A percentile compares a stretch with the other conserved stretches of the same genome.
Conservation (phyloP, 2,797 vertebrate genomes). For the Oreochromis mossambicus region DNA sequence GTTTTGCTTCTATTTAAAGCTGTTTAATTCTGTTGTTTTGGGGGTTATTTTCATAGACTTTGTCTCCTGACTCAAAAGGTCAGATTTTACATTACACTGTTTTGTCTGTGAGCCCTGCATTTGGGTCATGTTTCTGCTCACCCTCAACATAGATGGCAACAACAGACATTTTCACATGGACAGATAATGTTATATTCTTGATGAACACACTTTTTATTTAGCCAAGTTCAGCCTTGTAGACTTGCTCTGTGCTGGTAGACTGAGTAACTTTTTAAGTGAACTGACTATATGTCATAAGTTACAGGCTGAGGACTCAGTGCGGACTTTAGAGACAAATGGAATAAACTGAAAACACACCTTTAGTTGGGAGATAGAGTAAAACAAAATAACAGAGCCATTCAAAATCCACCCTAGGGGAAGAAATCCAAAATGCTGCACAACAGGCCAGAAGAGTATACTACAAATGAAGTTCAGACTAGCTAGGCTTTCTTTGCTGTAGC, state of each 20-base stretch:
- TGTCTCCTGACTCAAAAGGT: not conserved
- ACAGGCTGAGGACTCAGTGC: not conserved
- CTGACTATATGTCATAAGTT: not conserved
- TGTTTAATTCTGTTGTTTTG: not conserved
- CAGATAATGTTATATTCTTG: not conserved
- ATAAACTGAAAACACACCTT: not conserved
- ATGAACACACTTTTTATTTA: not conserved
- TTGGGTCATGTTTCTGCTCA: not conserved
- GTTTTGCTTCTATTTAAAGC: not conserved
- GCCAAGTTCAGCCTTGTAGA: not conserved
- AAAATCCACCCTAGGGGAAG: not conserved
- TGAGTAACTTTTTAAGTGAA: not conserved
- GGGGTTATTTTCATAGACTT: not conserved
- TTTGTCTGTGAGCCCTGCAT: accelerated
- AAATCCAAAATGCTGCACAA: not conserved
- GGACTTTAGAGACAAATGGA: not conserved
- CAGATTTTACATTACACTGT: not conserved
- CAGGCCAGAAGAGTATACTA: not conserved
- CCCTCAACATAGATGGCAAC: not conserved
- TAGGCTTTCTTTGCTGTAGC: not conserved
- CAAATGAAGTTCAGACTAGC: not conserved
- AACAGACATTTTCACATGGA: not conserved
- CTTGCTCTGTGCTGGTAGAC: not conserved
- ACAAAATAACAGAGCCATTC: not conserved
- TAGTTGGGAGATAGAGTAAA: not conserved